Percentiles rank a stretch among this genome's conserved stretches.
Evolutionary conservation across 2,113 vertebrate species (phyloP).

Genomic region (Prunella himalayana): DNA sequence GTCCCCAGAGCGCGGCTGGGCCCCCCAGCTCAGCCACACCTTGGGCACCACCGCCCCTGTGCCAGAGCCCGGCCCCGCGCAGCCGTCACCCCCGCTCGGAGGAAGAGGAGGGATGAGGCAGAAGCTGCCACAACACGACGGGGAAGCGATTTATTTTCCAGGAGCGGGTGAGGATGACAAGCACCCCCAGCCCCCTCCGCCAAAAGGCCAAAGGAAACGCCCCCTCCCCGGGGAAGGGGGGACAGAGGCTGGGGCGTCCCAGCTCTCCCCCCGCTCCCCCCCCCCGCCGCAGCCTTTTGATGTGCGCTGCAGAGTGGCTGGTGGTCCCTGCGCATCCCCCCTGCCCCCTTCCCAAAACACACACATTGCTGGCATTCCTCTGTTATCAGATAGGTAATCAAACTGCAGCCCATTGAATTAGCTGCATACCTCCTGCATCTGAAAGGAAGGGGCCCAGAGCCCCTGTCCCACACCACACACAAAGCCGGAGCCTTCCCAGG

Average conservation of each 20-base stretch:
- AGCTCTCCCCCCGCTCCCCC: neutral
- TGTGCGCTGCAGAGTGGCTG: constrained; percentile 61
- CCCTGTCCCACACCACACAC: constrained; percentile 76
- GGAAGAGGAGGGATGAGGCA: neutral
- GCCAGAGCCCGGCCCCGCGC: neutral
- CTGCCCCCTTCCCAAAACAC: constrained; percentile 65
- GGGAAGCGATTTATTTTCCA: constrained; percentile 48
- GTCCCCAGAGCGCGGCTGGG: fast-evolving
- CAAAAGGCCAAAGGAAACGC: constrained; percentile 60
- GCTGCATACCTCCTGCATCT: constrained; percentile 72
- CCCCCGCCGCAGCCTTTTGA: constrained; percentile 40
- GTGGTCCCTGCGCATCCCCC: constrained; percentile 68
- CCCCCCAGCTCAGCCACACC: neutral
- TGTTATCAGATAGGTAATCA: constrained; percentile 83
- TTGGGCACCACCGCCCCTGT: neutral
- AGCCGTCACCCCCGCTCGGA: fast-evolving
- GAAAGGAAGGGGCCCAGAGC: constrained; percentile 76
- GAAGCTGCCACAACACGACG: neutral
- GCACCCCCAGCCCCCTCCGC: neutral
- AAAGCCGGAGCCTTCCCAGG: constrained; percentile 73
- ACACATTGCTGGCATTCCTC: constrained; percentile 80
- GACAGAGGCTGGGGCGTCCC: neutral
- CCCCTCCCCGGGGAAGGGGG: constrained; percentile 31
- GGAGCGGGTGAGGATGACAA: constrained; percentile 33
- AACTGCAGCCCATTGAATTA: constrained; percentile 73